Evolutionary conservation across 2,113 vertebrate genomes (phyloP), one percentile per base, ranked within the genome.

Genomic region (Carettochelys insculpta): DNA sequence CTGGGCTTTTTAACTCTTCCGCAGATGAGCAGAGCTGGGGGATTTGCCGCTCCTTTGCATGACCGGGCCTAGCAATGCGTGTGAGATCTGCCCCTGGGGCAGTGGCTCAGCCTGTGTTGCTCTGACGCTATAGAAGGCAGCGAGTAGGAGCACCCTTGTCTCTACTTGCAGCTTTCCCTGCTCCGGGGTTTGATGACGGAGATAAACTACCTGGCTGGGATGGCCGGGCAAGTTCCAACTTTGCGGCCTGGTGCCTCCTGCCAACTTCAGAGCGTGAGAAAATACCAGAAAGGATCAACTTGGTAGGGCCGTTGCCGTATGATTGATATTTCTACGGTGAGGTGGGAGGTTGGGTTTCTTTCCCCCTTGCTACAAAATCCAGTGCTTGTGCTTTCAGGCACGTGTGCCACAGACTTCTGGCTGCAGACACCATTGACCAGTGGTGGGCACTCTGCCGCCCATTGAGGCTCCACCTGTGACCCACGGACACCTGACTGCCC

Each of bases 201-300:
- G 95, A 96, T 96, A 96, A 96, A 89, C 3, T 81, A 84, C 90
- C 93, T 95, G 89, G 96, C 94, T 84, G 78, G 92, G 97, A 92
- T 19, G 1, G 90, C 92, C 93, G 80, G 94, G 93, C 98, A 98
- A 97, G 98, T 98, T 97, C 94, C 92, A 87, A 95, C 97, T 96
- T 95, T 56, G 50, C 54, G 94, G 96, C 96, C 96, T 27, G 22
- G 83, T 0, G 85, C 71, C 90, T 76, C 19, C 88, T 96, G 97
- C 97, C 97, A 98, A 96, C 89, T 97, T 83, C 92, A 0, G 84
- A 98, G 97, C 97, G 98, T 98, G 98, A 98, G 98, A 98, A 98
- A 98, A 96, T 92, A 83, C 96, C 53, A 1, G 89, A 95, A 95
- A 79, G 93, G 94, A 86, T 96, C 94, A 94, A 96, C 95, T 88